phyloP scores from a whole-genome alignment of 2,888 invertebrate species.

The Andrena flavipes region DNA sequence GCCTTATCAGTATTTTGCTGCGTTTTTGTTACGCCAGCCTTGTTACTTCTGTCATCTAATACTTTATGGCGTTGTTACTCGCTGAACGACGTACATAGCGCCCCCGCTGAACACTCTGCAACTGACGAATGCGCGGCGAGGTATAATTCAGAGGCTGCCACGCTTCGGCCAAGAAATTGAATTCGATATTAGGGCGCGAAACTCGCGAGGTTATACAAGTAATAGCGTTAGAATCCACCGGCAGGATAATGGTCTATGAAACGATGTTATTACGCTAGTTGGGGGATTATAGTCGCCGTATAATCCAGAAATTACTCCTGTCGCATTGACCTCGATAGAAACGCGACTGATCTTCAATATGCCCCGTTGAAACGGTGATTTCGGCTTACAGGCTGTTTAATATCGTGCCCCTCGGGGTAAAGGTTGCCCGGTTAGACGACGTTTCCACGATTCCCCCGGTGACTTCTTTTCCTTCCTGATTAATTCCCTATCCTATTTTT shows the following conservation, averaged over 20 bases:
- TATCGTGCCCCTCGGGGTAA: conserved; percentile 41
- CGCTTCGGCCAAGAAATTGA: conserved; percentile 12
- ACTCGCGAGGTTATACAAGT: conserved; percentile 31
- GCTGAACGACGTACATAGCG: neutral
- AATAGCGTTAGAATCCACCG: conserved; percentile 29
- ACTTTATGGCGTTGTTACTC: neutral
- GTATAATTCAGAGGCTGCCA: neutral
- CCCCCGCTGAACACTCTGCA: neutral
- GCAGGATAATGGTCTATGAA: conserved; percentile 51
- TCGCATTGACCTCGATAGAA: conserved; percentile 58
- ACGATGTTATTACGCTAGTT: conserved; percentile 57
- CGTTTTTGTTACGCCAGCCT: neutral
- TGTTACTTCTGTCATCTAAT: conserved; percentile 1
- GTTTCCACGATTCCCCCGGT: conserved; percentile 17
- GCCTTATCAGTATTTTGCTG: neutral
- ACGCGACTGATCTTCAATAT: conserved; percentile 64
- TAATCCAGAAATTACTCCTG: conserved; percentile 66
- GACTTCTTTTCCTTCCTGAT: conserved; percentile 39
- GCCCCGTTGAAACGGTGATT: conserved; percentile 52
- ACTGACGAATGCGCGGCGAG: neutral
- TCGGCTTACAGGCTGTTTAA: conserved; percentile 55
- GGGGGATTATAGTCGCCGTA: conserved; percentile 59
- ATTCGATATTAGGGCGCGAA: conserved; percentile 26
- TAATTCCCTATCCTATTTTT: conserved; percentile 52
- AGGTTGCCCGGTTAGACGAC: conserved; percentile 10